A percentile compares a stretch with the other conserved stretches of the same genome.
Evolutionary conservation across 2,113 vertebrate genomes (phyloP).

Genomic region (Hydrolagus affinis): DNA sequence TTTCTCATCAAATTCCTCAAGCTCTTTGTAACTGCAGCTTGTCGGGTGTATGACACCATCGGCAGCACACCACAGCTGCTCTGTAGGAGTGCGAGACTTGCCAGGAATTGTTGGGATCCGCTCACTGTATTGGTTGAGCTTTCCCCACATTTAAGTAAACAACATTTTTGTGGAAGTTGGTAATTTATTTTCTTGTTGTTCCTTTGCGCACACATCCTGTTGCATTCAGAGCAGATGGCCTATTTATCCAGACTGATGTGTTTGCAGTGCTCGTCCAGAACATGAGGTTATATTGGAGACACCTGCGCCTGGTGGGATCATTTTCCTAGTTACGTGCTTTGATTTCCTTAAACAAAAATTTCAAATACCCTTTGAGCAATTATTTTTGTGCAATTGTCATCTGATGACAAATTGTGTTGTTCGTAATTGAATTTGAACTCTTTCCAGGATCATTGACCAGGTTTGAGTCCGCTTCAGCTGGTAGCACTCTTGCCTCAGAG

Average conservation of each 20-base stretch:
- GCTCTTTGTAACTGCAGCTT: neutral
- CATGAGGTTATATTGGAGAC: slow-evolving; percentile 8
- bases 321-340: neutral
- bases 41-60: slow-evolving; percentile 16
- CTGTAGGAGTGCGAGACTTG: neutral
- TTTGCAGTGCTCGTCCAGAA: neutral
- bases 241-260: neutral
- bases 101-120: slow-evolving; percentile 7
- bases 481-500: too few relatives aligned
- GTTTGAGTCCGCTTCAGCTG: too few relatives aligned
- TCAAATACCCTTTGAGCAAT: neutral
- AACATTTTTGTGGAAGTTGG: neutral
- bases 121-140: slow-evolving; percentile 9
- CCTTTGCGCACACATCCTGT: neutral
- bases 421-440: slow-evolving; percentile 4
- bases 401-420: neutral
- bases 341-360: neutral
- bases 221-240: neutral
- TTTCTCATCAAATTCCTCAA: slow-evolving; percentile 22
- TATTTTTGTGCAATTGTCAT: neutral
- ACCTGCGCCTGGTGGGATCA: neutral
- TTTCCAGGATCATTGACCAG: neutral
- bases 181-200: neutral
- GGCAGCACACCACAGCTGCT: slow-evolving; percentile 10
- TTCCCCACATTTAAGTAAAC: neutral